Percentiles rank a stretch among this genome's conserved stretches.
Evolutionary conservation across 2,113 vertebrate species (phyloP).

Genomic region (Hypanus sabinus): DNA sequence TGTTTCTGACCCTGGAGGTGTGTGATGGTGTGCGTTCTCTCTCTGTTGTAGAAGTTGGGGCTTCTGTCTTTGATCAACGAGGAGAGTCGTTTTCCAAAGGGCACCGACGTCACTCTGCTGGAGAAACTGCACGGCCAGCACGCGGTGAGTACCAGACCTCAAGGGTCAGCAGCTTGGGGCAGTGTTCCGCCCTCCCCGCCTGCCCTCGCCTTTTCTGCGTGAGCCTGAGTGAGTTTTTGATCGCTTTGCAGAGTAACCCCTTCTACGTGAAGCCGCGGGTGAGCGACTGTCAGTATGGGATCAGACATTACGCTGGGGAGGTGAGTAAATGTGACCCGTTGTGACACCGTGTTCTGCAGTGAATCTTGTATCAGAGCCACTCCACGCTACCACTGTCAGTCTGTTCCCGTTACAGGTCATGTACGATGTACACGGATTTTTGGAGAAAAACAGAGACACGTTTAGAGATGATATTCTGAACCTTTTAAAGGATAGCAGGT

Average conservation of each 20-base stretch:
- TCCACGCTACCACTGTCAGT: too few species aligned
- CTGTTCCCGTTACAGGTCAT: constrained; percentile 59
- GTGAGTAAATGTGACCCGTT: constrained; percentile 46
- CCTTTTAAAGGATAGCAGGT: constrained; percentile 86
- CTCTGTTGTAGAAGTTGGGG: constrained; percentile 74
- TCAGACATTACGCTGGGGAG: constrained; percentile 86
- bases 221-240: too few species aligned
- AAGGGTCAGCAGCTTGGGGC: too few species aligned
- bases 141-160: constrained; percentile 60
- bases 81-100: constrained; percentile 89
- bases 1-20: too few species aligned
- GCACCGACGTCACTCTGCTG: constrained; percentile 82
- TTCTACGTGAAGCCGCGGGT: constrained; percentile 82
- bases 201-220: too few species aligned
- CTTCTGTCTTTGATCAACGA: constrained; percentile 85
- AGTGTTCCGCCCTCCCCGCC: too few species aligned
- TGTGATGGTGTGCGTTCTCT: neutral
- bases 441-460: constrained; percentile 87
- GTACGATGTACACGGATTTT: constrained; percentile 75
- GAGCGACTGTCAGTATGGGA: constrained; percentile 82
- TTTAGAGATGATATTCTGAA: constrained; percentile 86
- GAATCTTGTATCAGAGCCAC: too few species aligned
- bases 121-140: constrained; percentile 86
- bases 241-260: constrained; percentile 63
- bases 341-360: too few species aligned